phyloP scores from a whole-genome alignment of 2,113 vertebrate genomes.

The Odontesthes bonariensis region DNA sequence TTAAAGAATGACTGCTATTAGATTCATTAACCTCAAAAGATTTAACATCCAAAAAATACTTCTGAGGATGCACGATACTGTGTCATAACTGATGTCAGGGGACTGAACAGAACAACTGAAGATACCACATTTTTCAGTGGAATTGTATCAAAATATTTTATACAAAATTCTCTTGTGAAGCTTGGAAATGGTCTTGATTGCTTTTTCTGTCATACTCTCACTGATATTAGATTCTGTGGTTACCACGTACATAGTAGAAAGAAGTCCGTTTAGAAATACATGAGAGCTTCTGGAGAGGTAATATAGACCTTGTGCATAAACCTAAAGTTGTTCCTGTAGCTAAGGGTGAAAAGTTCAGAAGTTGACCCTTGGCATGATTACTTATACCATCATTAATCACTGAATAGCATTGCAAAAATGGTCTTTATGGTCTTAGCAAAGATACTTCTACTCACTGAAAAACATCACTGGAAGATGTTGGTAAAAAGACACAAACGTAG shows the following conservation, averaged over 20 bases:
- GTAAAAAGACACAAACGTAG: too few species aligned
- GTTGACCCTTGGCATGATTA: background rate
- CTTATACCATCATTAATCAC: background rate
- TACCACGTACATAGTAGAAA: constrained; percentile 21
- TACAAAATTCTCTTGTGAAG: constrained; percentile 5
- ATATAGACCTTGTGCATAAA: constrained; percentile 26
- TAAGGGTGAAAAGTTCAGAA: constrained; percentile 46
- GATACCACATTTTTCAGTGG: constrained; percentile 6
- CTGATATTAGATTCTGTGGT: constrained; percentile 17
- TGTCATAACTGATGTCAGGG: background rate
- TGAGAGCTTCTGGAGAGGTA: constrained; percentile 46
- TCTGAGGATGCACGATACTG: background rate
- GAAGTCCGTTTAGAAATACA: constrained; percentile 60
- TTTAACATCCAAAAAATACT: background rate
- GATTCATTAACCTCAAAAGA: constrained; percentile 30
- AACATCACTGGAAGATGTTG: too few species aligned
- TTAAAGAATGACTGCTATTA: constrained; percentile 2
- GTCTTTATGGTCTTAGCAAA: background rate
- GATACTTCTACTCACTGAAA: background rate
- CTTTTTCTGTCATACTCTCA: constrained; percentile 12
- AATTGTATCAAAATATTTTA: constrained; percentile 4
- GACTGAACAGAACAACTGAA: background rate
- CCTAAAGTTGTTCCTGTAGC: constrained; percentile 16
- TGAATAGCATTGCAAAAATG: constrained; percentile 4
- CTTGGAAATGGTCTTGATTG: constrained; percentile 10